Evolutionary conservation across 1,140 invertebrate genomes (phyloP).

Genomic region (Drosophila repletoides): DNA sequence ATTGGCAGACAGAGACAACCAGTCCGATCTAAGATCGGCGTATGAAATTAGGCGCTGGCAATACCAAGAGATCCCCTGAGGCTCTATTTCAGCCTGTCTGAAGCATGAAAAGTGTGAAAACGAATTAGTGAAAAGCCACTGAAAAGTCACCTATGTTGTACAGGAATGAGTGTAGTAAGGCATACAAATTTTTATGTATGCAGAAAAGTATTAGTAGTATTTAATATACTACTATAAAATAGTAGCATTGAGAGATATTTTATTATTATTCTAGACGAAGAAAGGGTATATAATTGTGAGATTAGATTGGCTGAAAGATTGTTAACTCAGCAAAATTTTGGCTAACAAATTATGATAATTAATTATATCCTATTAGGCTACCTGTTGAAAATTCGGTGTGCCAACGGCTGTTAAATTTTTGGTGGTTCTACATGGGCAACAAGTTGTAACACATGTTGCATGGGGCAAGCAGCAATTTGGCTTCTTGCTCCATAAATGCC

Average conservation of each 20-base stretch:
- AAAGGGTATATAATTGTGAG: too few species aligned
- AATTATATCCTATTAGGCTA: too few species aligned
- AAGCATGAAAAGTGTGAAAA: slow-evolving; percentile 75
- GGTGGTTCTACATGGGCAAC: slow-evolving; percentile 12
- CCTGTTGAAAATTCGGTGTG: neutral
- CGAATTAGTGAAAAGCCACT: slow-evolving; percentile 52
- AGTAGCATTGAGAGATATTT: too few species aligned
- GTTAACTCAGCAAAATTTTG: neutral
- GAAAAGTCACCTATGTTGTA: neutral
- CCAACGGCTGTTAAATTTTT: slow-evolving; percentile 16
- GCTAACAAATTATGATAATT: neutral
- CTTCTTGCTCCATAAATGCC: slow-evolving; percentile 56
- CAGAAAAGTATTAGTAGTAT: too few species aligned
- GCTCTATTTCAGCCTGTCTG: slow-evolving; percentile 56
- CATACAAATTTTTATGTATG: too few species aligned
- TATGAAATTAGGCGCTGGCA: slow-evolving; percentile 62
- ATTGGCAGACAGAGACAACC: slow-evolving; percentile 3
- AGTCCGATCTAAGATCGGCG: slow-evolving; percentile 45
- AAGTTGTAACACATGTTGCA: slow-evolving; percentile 59
- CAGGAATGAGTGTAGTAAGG: too few species aligned
- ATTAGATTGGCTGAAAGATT: neutral
- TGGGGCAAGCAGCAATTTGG: slow-evolving; percentile 15
- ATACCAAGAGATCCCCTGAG: slow-evolving; percentile 45
- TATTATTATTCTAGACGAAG: too few species aligned
- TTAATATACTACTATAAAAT: too few species aligned